phyloP scores from a whole-genome alignment of 2,888 invertebrate genomes.

The Theretra japonica region DNA sequence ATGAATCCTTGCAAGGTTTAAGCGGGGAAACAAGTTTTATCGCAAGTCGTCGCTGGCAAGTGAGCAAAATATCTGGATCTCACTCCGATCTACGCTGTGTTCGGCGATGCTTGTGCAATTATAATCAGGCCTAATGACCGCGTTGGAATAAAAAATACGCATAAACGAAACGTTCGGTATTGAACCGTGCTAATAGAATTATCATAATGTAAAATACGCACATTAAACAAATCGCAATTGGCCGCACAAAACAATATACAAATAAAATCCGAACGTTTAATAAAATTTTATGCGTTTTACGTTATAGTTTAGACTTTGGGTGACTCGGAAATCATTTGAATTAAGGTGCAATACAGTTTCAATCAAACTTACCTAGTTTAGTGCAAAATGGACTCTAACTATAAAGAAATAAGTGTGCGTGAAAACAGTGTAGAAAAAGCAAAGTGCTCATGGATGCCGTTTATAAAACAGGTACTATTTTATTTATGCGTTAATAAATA shows the following conservation, averaged over 20 bases:
- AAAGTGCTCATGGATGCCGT: conserved; percentile 32
- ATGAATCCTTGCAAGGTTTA: conserved; percentile 27
- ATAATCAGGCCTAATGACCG: conserved; percentile 6
- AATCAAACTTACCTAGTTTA: conserved; percentile 19
- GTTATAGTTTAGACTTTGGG: conserved; percentile 10
- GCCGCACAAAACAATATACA: conserved; percentile 24
- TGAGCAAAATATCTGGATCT: conserved; percentile 30
- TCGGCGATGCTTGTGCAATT: conserved; percentile 30
- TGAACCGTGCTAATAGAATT: conserved; percentile 13
- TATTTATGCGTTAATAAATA: conserved; percentile 9
- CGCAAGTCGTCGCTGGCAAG: conserved; percentile 24
- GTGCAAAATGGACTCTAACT: conserved; percentile 32
- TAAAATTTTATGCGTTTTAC: not conserved
- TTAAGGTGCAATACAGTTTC: conserved; percentile 7
- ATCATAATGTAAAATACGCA: conserved; percentile 29
- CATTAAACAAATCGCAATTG: conserved; percentile 1
- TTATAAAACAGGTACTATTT: conserved; percentile 31
- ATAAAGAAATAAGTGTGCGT: conserved; percentile 33
- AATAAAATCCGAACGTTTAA: conserved; percentile 28
- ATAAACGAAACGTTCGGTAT: conserved; percentile 4
- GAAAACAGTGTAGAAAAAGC: conserved; percentile 18
- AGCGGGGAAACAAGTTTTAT: conserved; percentile 32
- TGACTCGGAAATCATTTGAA: conserved; percentile 13
- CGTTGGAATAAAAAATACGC: conserved; percentile 1
- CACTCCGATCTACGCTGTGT: conserved; percentile 30